phyloP scores from a whole-genome alignment of 2,888 invertebrate species.

The Abscondita cerata region DNA sequence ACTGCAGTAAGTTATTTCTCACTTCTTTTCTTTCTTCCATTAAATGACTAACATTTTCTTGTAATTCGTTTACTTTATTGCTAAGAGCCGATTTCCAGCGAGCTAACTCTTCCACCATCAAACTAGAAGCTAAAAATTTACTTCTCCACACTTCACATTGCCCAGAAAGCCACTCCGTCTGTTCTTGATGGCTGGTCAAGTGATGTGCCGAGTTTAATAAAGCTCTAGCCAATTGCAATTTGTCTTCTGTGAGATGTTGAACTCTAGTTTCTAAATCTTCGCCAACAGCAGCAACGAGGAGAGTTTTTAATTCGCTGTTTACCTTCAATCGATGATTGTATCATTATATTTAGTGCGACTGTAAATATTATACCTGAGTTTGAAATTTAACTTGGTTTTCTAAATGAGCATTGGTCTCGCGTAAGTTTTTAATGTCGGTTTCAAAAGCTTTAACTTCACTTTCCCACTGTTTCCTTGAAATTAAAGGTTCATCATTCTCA shows the following conservation, averaged over 20 bases:
- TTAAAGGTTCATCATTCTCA: conserved; percentile 55
- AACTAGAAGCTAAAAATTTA: conserved; percentile 93
- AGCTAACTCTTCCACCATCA: conserved; percentile 92
- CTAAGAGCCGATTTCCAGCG: conserved; percentile 82
- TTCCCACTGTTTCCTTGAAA: conserved; percentile 55
- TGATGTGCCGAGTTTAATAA: conserved; percentile 85
- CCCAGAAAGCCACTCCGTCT: conserved; percentile 90
- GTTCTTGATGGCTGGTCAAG: conserved; percentile 88
- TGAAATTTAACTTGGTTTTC: conserved; percentile 87
- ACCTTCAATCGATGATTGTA: conserved; percentile 73
- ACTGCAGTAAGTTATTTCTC: conserved; percentile 68
- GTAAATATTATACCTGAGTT: conserved; percentile 80
- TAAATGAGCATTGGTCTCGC: conserved; percentile 73
- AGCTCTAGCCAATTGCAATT: conserved; percentile 85
- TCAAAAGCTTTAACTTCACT: conserved; percentile 64
- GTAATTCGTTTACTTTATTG: conserved; percentile 72
- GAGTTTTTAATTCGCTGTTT: conserved; percentile 89
- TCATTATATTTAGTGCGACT: no score
- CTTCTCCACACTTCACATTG: conserved; percentile 97
- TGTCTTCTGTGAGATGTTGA: conserved; percentile 90
- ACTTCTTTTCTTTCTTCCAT: conserved; percentile 74
- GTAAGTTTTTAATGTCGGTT: conserved; percentile 67
- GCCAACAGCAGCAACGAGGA: conserved; percentile 93
- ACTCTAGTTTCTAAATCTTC: conserved; percentile 92
- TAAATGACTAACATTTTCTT: conserved; percentile 72